phyloP scores from a whole-genome alignment of 2,888 invertebrate genomes.

The Heliothis peltigera region DNA sequence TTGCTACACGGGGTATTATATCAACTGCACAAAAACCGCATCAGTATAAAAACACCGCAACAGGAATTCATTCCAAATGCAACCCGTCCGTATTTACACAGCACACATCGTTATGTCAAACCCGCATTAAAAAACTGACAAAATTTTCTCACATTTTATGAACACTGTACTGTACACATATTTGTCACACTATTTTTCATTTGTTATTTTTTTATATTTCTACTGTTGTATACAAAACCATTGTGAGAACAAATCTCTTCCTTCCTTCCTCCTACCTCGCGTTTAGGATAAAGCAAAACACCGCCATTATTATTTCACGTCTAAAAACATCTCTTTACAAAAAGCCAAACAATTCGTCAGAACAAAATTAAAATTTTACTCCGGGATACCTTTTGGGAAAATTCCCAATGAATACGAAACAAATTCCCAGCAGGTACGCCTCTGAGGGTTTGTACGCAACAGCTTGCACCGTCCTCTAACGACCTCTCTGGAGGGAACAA shows the following conservation, averaged over 20 bases:
- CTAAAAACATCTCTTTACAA: conserved; percentile 6
- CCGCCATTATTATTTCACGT: conserved; percentile 10
- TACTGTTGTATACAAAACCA: background rate
- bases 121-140: background rate
- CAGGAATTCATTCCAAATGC: background rate
- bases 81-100: background rate
- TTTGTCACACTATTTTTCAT: conserved; percentile 2
- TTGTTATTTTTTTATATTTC: background rate
- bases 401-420: conserved; percentile 28
- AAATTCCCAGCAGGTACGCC: conserved; percentile 41
- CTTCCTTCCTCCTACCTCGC: background rate
- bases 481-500: conserved; percentile 43
- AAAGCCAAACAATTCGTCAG: conserved; percentile 42
- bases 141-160: background rate
- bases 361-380: conserved; percentile 38
- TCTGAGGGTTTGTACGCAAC: conserved; percentile 14
- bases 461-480: conserved; percentile 47
- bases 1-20: background rate
- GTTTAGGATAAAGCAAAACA: conserved; percentile 30
- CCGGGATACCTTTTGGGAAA: conserved; percentile 19
- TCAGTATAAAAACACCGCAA: background rate
- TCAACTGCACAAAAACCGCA: background rate
- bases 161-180: background rate
- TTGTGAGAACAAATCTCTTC: conserved; percentile 1
- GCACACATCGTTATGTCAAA: background rate